Base-by-base conservation (phyloP, 2,113 vertebrate genomes). In the Pangasianodon hypophthalmus region DNA sequence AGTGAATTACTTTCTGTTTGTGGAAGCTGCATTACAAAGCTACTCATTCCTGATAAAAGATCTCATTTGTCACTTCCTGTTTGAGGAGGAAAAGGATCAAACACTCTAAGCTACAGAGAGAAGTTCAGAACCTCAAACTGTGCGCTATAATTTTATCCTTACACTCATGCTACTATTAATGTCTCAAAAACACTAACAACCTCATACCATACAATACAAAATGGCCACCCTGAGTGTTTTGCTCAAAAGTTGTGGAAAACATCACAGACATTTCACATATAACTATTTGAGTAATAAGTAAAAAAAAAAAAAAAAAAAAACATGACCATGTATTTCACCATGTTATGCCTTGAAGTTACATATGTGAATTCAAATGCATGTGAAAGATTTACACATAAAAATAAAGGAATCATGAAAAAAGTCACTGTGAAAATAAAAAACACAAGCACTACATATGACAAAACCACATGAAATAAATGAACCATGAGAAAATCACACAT, bases 41-140 rank as follows among this genome's bases (percentile, higher is more conserved):
- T 19, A 41, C 69, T 56, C 50, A 41, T 24, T 48, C n/a, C 85
- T 56, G 48, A 73, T 54, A 54, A 73, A 86, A 67, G 85, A 54
- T 4, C 29, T 52, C 64, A 71, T 86, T 71, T 86, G 85, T 86
- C 64, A 69, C 44, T 71, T 86, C 62, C 64, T 73, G 64, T 71
- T 86, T 73, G 9, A 21, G 26, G 85, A 50, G 1, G n/a, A 71
- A 46, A 50, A 52, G 41, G 32, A 86, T 32, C 19, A n/a, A 60
- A 64, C 29, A 13, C 46, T 14, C 44, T 75, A 29, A 81, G 54
- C 29, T 81, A 46, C 29, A 67, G 85, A 21, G 41, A 54, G 85
- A 86, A 32, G 41, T 14, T 37, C 29, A 48, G 60, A 64, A 16
- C 18, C 5, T 71, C 26, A 18, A 71, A 69, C 4, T 4, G 11